Evolutionary conservation across 2,888 invertebrate genomes (phyloP).

Genomic region (Xanthorhoe designata): DNA sequence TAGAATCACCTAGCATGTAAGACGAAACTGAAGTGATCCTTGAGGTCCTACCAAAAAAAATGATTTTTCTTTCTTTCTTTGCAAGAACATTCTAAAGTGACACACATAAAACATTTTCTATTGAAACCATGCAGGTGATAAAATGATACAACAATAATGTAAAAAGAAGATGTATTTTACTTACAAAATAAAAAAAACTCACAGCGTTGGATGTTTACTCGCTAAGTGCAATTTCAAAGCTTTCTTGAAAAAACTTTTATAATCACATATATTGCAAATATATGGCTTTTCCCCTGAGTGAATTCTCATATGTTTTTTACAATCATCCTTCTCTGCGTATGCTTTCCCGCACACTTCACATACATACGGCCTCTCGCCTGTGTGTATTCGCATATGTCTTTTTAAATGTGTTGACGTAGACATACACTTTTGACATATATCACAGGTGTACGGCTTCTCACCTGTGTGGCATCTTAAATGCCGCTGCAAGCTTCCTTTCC

Average conservation of each 20-base stretch:
- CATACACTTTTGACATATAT: background rate
- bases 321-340: background rate
- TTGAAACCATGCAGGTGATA: no score
- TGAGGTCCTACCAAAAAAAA: no score
- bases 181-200: background rate
- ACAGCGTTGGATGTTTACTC: background rate
- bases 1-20: no score
- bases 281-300: background rate
- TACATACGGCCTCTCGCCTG: background rate
- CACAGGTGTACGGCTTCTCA: background rate
- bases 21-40: no score
- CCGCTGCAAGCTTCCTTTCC: background rate
- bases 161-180: background rate
- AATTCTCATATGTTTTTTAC: background rate
- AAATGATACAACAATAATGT: background rate
- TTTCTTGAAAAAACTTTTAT: background rate
- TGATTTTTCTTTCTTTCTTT: no score
- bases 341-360: background rate
- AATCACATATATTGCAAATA: background rate
- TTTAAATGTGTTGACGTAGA: background rate
- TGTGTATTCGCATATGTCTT: background rate
- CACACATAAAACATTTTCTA: no score
- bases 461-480: background rate
- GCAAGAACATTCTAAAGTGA: no score
- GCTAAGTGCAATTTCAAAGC: background rate